Base-by-base conservation (phyloP, 2,113 vertebrate genomes). In the Plecotus auritus region DNA sequence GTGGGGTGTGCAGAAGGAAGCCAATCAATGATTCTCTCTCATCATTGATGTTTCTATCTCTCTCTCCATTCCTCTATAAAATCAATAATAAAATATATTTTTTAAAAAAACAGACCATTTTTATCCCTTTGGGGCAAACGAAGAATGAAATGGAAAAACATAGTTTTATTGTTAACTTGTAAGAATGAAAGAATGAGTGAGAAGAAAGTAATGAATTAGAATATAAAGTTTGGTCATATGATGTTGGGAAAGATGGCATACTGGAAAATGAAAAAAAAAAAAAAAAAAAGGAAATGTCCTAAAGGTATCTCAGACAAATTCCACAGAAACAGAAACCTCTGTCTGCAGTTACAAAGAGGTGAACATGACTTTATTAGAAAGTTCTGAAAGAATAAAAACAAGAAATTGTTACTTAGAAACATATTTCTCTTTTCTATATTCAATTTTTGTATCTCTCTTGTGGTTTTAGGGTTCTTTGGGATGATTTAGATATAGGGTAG, bases 91-190 rank as follows among this genome's bases (percentile, higher is more conserved):
- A 56, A 23, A 56, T 54, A 56, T 54, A 56, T 22, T 56, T 56
- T 51, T 51, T 40, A 40, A 14, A 23, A 59, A 54, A 59, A 59
- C 22, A 59, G 56, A 59, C 22, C 56, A 59, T 26, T 59, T 73
- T 72, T 93, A 74, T 49, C 16, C 32, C 28, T 91, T 49, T 77
- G 22, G 10, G 67, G 40, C n/a, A 97, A 80, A 93, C 91, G 59
- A 78, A 91, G 54, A 32, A 78, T 40, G 88, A 95, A 96, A 83
- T 18, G 28, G 23, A 81, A 91, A 96, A 91, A n/a, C 17, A 95
- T 70, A 82, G 54, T 66, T 94, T 93, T 95, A 95, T 88, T 88
- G 47, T 86, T 96, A 91, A 97, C 59, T 93, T 96, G 2, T 86
- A 92, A 86, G 56, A 94, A 93, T 82, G 8, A 51, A 94, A 93